Conservation (phyloP, 2,113 vertebrate species). For the Gymnarchus niloticus region DNA sequence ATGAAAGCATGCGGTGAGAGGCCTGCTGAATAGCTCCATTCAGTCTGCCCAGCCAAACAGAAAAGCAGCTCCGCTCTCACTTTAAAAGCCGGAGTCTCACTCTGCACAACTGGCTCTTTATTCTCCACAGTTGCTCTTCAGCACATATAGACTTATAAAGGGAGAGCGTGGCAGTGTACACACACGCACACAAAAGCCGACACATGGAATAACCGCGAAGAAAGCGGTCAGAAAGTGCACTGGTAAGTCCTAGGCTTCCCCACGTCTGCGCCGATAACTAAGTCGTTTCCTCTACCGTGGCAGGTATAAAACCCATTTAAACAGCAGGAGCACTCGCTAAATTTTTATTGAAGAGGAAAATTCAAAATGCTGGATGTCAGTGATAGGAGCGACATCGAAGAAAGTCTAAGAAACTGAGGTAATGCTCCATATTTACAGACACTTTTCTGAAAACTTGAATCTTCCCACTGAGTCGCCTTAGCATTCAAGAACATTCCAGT, state of each 20-base stretch:
- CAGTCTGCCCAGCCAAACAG: conserved; percentile 69
- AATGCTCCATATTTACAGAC: not conserved
- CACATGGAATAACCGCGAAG: not conserved
- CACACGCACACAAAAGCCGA: conserved; percentile 26
- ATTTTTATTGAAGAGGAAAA: not conserved
- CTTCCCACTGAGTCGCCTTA: not conserved
- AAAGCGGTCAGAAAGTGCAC: not conserved
- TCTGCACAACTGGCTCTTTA: conserved; percentile 64
- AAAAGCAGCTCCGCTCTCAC: conserved; percentile 70
- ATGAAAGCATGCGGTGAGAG: conserved; percentile 46
- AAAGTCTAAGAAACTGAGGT: not conserved
- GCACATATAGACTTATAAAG: conserved; percentile 37
- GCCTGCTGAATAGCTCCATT: conserved; percentile 64
- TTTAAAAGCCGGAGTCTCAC: conserved; percentile 63
- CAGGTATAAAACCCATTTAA: not conserved
- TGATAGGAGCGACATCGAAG: no score
- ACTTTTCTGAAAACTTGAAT: not conserved
- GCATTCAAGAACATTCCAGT: not conserved
- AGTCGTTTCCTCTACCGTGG: not conserved
- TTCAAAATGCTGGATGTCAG: no score
- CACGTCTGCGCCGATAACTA: not conserved
- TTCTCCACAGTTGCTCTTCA: conserved; percentile 60
- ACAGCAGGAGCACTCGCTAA: not conserved
- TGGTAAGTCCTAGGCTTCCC: not conserved
- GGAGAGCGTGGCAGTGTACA: conserved; percentile 22